Percentiles rank a stretch among this genome's conserved stretches.
phyloP scores from a whole-genome alignment of 1,140 invertebrate genomes.

The Cotesia chilonis region DNA sequence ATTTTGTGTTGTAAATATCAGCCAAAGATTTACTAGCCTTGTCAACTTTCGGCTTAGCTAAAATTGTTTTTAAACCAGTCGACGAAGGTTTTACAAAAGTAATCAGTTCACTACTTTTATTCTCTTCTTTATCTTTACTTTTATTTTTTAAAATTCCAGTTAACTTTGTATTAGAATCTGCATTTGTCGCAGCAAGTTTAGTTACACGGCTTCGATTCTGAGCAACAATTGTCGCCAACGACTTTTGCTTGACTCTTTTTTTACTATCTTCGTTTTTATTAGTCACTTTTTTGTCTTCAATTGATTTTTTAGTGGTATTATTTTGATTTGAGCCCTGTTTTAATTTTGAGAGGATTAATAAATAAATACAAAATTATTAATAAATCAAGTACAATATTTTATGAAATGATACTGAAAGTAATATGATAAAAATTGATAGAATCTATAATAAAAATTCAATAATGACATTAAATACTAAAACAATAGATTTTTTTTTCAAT shows the following conservation, averaged over 20 bases:
- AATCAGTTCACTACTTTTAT: conserved; percentile 35
- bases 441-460: no score
- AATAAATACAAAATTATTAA: not conserved
- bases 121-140: conserved; percentile 24
- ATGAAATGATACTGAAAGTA: no score
- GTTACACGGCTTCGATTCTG: conserved; percentile 41
- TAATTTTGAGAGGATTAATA: not conserved
- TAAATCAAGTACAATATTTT: no score
- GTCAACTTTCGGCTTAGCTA: conserved; percentile 50
- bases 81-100: conserved; percentile 47
- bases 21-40: conserved; percentile 51
- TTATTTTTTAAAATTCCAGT: conserved; percentile 8
- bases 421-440: no score
- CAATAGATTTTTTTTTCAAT: no score
- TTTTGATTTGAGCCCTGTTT: not conserved
- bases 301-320: not conserved
- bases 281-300: conserved; percentile 2
- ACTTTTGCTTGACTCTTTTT: conserved; percentile 58
- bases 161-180: not conserved
- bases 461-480: no score
- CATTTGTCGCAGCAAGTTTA: not conserved
- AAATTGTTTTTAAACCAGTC: conserved; percentile 47
- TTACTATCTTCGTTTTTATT: conserved; percentile 7
- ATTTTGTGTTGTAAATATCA: conserved; percentile 49
- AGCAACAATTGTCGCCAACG: conserved; percentile 52